These are phyloP conservation scores for Aporrectodea caliginosa DNA, from an alignment of 1,140 invertebrate genomes.

Conservation along the genomic window DNA sequence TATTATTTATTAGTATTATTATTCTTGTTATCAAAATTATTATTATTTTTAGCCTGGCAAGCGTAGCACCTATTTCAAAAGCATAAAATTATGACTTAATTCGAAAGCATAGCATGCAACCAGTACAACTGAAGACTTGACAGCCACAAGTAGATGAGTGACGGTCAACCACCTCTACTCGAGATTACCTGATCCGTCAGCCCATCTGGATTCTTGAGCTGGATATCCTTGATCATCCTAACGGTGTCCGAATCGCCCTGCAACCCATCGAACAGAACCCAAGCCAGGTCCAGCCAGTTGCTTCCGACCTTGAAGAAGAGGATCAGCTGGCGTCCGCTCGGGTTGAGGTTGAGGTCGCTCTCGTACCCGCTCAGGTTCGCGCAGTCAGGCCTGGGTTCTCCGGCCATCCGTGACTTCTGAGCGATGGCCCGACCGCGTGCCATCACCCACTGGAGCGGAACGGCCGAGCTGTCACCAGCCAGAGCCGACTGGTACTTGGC, in stretches of 20 bases:
- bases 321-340: conserved; percentile 15
- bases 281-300: conserved; percentile 33
- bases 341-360: not conserved
- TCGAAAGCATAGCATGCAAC: no score
- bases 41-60: no score
- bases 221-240: conserved; percentile 31
- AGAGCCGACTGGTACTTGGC: not conserved
- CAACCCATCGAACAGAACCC: conserved; percentile 30
- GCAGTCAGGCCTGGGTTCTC: not conserved
- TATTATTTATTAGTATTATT: no score
- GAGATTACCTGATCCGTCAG: conserved; percentile 29
- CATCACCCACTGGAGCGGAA: conserved; percentile 31
- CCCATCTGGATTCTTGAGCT: conserved; percentile 16
- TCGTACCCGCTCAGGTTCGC: not conserved
- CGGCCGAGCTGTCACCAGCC: not conserved
- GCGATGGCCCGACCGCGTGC: conserved; percentile 23
- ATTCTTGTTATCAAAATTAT: no score
- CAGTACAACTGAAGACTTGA: no score
- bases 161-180: no score
- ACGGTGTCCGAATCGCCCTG: conserved; percentile 27
- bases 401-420: not conserved
- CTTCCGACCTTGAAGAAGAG: conserved; percentile 31
- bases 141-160: no score
- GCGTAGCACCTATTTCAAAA: no score
- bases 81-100: no score